Percentiles rank a stretch among this genome's conserved stretches.
Evolutionary conservation across 2,113 vertebrate species (phyloP).

Genomic region (Channa maculata): DNA sequence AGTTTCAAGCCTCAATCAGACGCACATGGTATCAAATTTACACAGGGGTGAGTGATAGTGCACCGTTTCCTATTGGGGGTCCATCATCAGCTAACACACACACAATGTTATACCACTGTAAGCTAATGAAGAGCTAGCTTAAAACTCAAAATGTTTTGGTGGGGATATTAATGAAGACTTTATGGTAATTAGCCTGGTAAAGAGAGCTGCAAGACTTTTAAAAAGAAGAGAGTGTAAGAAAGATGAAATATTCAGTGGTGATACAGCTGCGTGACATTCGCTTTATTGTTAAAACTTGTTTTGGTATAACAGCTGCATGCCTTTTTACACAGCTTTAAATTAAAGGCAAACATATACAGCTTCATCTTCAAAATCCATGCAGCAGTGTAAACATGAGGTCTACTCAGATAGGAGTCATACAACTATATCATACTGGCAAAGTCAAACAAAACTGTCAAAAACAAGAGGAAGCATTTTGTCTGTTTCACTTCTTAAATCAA

Average conservation of each 20-base stretch:
- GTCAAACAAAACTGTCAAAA: slow-evolving; percentile 38
- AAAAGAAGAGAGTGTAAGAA: not conserved
- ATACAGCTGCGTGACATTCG: slow-evolving; percentile 70
- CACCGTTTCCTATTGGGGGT: too few relatives aligned
- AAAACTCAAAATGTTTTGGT: too few relatives aligned
- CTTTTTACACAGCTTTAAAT: slow-evolving; percentile 69
- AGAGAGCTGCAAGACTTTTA: too few relatives aligned
- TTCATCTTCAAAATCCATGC: slow-evolving; percentile 75
- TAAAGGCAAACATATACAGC: slow-evolving; percentile 76
- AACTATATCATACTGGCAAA: slow-evolving; percentile 52
- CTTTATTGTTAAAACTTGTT: slow-evolving; percentile 82
- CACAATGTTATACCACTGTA: too few relatives aligned
- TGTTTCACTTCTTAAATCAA: slow-evolving; percentile 27
- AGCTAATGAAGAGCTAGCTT: too few relatives aligned
- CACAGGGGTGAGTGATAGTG: too few relatives aligned
- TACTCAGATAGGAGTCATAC: slow-evolving; percentile 61
- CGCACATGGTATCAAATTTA: too few relatives aligned
- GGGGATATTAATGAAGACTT: too few relatives aligned
- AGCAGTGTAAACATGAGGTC: slow-evolving; percentile 72
- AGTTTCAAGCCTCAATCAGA: too few relatives aligned
- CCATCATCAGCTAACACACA: too few relatives aligned
- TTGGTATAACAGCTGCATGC: slow-evolving; percentile 80
- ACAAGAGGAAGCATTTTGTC: slow-evolving; percentile 31
- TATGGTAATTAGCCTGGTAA: too few relatives aligned
- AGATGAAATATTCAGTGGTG: not conserved